A percentile compares a stretch with the other conserved stretches of the same genome.
phyloP scores from a whole-genome alignment of 2,797 vertebrate genomes.

The Leucoraja ocellata region DNA sequence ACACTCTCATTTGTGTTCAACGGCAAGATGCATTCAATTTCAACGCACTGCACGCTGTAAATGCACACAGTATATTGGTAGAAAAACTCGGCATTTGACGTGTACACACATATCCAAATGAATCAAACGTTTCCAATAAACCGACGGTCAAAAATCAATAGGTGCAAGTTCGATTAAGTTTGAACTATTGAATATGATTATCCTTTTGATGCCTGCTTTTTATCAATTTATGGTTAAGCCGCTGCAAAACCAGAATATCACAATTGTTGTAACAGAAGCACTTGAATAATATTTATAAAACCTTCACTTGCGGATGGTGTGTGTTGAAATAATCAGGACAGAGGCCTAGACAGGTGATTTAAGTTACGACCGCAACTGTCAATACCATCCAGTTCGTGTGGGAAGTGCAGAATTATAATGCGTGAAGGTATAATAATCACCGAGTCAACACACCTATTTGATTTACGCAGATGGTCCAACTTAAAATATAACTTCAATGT shows the following conservation, averaged over 20 bases:
- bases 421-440: background rate
- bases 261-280: background rate
- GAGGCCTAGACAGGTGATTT: background rate
- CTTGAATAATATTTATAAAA: background rate
- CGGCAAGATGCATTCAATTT: background rate
- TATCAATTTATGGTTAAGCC: background rate
- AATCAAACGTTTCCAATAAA: background rate
- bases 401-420: background rate
- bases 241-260: slow-evolving; percentile 7
- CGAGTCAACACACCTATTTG: background rate
- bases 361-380: background rate
- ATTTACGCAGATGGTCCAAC: background rate
- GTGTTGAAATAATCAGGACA: no score
- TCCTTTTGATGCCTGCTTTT: background rate
- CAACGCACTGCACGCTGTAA: background rate
- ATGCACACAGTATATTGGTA: slow-evolving; percentile 1
- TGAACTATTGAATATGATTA: background rate
- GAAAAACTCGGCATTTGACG: background rate
- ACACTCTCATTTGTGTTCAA: background rate
- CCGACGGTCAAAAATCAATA: background rate
- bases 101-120: background rate
- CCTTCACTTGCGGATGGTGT: background rate
- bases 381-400: background rate
- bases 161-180: background rate
- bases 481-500: background rate